phyloP scores from a whole-genome alignment of 2,888 invertebrate species.

The Macrosoma leucophasiata region DNA sequence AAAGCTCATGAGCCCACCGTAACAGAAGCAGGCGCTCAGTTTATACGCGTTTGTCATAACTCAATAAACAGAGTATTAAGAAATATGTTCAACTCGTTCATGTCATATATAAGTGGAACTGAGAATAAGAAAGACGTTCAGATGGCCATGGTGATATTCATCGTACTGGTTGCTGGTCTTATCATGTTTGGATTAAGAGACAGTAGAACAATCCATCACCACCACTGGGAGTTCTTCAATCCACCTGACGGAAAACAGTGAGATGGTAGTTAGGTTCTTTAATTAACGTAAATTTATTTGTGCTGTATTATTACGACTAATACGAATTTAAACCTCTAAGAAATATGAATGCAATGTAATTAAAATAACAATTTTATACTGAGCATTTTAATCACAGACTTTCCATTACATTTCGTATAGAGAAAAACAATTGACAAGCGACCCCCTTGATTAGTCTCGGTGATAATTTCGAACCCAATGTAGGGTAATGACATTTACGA shows the following conservation, averaged over 20 bases:
- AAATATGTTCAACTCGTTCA: slow-evolving; percentile 80
- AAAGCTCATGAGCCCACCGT: slow-evolving; percentile 79
- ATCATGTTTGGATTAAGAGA: slow-evolving; percentile 84
- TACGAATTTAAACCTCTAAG: too few species aligned
- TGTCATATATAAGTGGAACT: slow-evolving; percentile 76
- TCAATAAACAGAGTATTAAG: slow-evolving; percentile 79
- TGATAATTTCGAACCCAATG: too few species aligned
- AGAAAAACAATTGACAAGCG: too few species aligned
- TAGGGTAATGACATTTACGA: too few species aligned
- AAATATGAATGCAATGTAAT: too few species aligned
- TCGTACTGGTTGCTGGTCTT: slow-evolving; percentile 85
- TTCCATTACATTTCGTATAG: too few species aligned
- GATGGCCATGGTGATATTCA: slow-evolving; percentile 84
- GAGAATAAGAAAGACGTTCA: slow-evolving; percentile 84
- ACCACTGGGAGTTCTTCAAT: slow-evolving; percentile 93
- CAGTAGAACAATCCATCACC: slow-evolving; percentile 83
- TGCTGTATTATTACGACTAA: too few species aligned
- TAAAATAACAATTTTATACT: too few species aligned
- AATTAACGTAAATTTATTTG: too few species aligned
- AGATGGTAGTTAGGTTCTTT: slow-evolving; percentile 17
- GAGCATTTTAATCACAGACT: too few species aligned
- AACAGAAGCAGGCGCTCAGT: slow-evolving; percentile 81
- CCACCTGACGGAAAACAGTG: slow-evolving; percentile 80
- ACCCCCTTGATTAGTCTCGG: too few species aligned
- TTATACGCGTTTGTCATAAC: slow-evolving; percentile 80